Evolutionary conservation across 2,797 vertebrate genomes (phyloP).

Genomic region (Lindbergichthys nudifrons): DNA sequence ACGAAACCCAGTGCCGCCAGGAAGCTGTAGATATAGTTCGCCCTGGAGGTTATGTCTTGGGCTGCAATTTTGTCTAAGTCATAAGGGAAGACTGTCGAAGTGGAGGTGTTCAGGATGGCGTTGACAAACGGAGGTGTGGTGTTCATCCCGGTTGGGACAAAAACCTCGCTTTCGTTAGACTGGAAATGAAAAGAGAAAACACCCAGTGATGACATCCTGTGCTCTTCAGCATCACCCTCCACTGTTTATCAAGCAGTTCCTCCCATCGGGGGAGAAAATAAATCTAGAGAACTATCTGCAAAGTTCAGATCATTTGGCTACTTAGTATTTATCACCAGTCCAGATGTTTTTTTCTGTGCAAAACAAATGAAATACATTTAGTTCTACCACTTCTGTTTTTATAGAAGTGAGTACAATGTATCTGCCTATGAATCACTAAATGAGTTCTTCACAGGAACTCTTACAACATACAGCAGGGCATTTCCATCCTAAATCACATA

Average conservation of each 20-base stretch:
- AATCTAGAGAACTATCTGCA: neutral
- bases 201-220: conserved; percentile 10
- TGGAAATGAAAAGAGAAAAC: conserved; percentile 51
- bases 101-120: neutral
- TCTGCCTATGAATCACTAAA: conserved; percentile 2
- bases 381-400: neutral
- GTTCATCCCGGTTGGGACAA: neutral
- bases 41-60: conserved; percentile 79
- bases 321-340: neutral
- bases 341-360: neutral
- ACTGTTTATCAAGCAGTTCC: conserved; percentile 16
- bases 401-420: neutral
- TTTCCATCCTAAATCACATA: conserved; percentile 42
- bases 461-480: conserved; percentile 13
- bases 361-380: neutral
- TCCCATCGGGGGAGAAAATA: conserved; percentile 1
- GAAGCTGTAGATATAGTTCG: conserved; percentile 80
- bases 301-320: neutral
- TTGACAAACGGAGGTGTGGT: neutral
- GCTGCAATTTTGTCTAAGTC: conserved; percentile 62
- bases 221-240: neutral
- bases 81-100: fast-evolving
- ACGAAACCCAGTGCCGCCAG: conserved; percentile 77
- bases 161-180: conserved; percentile 23
- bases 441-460: conserved; percentile 23